Base-by-base conservation (phyloP, 2,797 vertebrate species). In the Coilia nasus region DNA sequence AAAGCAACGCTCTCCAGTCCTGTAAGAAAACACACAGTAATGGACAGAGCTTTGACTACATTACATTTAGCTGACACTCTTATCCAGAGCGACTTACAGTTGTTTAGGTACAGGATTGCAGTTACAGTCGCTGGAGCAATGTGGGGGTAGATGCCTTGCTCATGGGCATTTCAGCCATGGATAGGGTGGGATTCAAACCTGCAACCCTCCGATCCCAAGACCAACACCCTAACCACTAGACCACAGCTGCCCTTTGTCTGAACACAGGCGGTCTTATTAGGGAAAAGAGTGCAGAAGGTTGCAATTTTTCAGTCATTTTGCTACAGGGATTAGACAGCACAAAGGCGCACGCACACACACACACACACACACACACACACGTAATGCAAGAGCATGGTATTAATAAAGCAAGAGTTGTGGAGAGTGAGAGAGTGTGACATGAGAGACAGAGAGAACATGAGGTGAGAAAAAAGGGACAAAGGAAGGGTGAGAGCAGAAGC, bases 401-500 rank as follows among this genome's bases (percentile, higher is more conserved):
- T 75, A 75, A 75, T 75, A 75, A 75, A 75, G 35, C 67, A 75
- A 35, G 12, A 75, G 35, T 67, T 67, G 31, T 67, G 25, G 67
- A 6, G 67, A 19, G 31, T 41, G 35, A 44, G 71, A 78, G 71
- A 21, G 67, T 6, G 31, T 5, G 35, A 44, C 35, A 41, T 2
- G 10, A 3, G 7, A 64, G 28, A 35, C 15, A 71, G 2, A 11
- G 23, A 31, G 23, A 67, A 62, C 1, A n/a, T 21, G n/a, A n/a
- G 59, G 2, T 9, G 50, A 54, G 50, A 54, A 54, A 54, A 54
- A 54, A 41, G 35, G 35, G 35, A 41, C 35, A 41, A 41, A 41
- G 35, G 35, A 5, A 41, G 5, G 35, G 35, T 41, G 35, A 41
- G 35, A 41, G 35, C 35, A 41, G 5, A 41, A 41, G 35, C 35